Evolutionary conservation across 1,140 invertebrate genomes (phyloP).

Genomic region (Melanaphis sacchari): DNA sequence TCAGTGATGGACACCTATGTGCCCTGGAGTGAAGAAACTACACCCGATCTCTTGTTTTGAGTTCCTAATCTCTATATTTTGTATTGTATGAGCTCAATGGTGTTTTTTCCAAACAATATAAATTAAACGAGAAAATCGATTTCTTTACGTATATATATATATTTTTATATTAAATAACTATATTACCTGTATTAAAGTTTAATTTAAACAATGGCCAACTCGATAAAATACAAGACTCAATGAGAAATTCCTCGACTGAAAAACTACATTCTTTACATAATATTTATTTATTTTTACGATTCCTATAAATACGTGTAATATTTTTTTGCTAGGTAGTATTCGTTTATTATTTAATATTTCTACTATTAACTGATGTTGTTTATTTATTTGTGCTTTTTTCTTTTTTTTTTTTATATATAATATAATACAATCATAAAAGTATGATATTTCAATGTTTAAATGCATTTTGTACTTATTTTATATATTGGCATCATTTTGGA

Average conservation of each 20-base stretch:
- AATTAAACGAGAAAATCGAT: background rate
- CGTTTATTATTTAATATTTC: slow-evolving; percentile 44
- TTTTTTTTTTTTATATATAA: background rate
- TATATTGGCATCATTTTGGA: background rate
- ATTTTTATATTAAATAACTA: slow-evolving; percentile 32
- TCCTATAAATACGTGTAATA: slow-evolving; percentile 47
- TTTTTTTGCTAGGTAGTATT: slow-evolving; percentile 16
- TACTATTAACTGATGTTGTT: slow-evolving; percentile 31
- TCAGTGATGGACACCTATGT: slow-evolving; percentile 36
- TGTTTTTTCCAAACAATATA: slow-evolving; percentile 45
- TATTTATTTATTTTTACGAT: slow-evolving; percentile 48
- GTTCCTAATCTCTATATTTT: slow-evolving; percentile 47
- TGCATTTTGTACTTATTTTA: slow-evolving; percentile 22
- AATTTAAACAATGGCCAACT: background rate
- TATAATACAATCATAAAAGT: background rate
- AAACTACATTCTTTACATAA: slow-evolving; percentile 24
- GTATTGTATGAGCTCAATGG: slow-evolving; percentile 40
- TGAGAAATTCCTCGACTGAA: slow-evolving; percentile 52
- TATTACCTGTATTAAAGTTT: slow-evolving; percentile 24
- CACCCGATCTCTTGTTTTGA: slow-evolving; percentile 56
- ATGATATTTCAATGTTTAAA: slow-evolving; percentile 29
- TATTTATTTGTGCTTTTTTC: slow-evolving; percentile 49
- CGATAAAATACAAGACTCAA: slow-evolving; percentile 47
- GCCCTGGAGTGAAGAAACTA: slow-evolving; percentile 56
- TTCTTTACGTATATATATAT: background rate